Evolutionary conservation across 2,797 vertebrate genomes (phyloP).

Genomic region (Clangula hyemalis): DNA sequence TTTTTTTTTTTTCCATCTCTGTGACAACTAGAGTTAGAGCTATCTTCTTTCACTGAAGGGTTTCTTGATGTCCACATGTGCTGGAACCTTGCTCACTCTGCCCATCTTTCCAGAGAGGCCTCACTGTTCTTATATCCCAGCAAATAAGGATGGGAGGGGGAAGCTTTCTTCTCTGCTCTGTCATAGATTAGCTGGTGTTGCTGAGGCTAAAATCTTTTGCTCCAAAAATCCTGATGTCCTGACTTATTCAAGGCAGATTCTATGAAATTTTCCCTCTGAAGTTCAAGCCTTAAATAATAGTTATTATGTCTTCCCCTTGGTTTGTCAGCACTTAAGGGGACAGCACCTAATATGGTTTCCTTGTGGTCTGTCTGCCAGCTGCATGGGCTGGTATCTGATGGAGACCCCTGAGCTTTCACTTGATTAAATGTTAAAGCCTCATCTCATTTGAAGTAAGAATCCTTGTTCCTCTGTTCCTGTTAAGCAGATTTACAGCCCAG

Average conservation of each 20-base stretch:
- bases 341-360: neutral
- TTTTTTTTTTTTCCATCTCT: neutral
- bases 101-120: neutral
- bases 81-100: rapidly evolving
- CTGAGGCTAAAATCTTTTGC: neutral
- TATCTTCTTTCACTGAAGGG: neutral
- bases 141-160: neutral
- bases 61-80: neutral
- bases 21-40: neutral
- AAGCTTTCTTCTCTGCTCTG: neutral
- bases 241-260: neutral
- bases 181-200: neutral
- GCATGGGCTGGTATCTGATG: neutral
- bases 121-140: neutral
- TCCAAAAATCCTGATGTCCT: neutral
- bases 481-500: conserved; percentile 29
- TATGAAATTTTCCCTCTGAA: neutral
- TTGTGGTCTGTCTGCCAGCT: neutral
- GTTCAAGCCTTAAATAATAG: neutral
- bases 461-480: neutral
- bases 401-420: neutral
- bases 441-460: neutral
- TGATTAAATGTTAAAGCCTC: neutral
- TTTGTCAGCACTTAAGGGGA: neutral
- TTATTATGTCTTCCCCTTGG: too few species aligned